A percentile compares a stretch with the other conserved stretches of the same genome.
Evolutionary conservation across 1,140 invertebrate species (phyloP).

Genomic region (Drosophila pruinosa): DNA sequence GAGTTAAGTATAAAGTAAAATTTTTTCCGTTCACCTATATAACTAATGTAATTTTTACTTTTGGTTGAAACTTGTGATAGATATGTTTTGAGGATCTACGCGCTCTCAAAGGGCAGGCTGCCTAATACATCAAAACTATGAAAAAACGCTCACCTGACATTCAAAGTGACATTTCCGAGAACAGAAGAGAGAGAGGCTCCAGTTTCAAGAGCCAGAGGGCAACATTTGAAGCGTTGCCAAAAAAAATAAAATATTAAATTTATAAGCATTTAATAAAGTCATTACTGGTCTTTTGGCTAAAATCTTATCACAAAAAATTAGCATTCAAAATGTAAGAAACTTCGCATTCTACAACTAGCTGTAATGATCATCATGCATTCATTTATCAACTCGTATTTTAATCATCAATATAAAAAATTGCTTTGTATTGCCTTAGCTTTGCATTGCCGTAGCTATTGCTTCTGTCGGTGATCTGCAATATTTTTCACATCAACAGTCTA

Average conservation of each 20-base stretch:
- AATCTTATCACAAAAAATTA: constrained; percentile 7
- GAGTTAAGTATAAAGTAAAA: background rate
- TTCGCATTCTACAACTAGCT: constrained; percentile 39
- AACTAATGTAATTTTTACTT: constrained; percentile 64
- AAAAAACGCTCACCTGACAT: constrained; percentile 61
- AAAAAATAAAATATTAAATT: constrained; percentile 74
- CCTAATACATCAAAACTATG: constrained; percentile 28
- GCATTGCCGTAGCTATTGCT: background rate
- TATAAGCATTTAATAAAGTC: constrained; percentile 69
- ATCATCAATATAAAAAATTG: constrained; percentile 8
- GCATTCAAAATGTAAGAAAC: constrained; percentile 27
- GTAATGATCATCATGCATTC: constrained; percentile 33
- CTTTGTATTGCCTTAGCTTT: constrained; percentile 2
- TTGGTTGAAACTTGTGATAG: constrained; percentile 27
- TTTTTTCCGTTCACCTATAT: constrained; percentile 49
- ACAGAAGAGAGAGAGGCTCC: background rate
- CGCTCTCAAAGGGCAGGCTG: constrained; percentile 59
- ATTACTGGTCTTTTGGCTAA: constrained; percentile 55
- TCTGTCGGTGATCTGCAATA: constrained; percentile 65
- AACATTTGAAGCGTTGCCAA: background rate
- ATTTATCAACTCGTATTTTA: constrained; percentile 34
- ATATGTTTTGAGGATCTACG: constrained; percentile 35
- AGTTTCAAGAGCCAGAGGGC: background rate
- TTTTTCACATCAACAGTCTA: constrained; percentile 69
- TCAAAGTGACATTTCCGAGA: constrained; percentile 66